Base-by-base conservation (phyloP, 2,113 vertebrate species). In the Vulpes lagopus region DNA sequence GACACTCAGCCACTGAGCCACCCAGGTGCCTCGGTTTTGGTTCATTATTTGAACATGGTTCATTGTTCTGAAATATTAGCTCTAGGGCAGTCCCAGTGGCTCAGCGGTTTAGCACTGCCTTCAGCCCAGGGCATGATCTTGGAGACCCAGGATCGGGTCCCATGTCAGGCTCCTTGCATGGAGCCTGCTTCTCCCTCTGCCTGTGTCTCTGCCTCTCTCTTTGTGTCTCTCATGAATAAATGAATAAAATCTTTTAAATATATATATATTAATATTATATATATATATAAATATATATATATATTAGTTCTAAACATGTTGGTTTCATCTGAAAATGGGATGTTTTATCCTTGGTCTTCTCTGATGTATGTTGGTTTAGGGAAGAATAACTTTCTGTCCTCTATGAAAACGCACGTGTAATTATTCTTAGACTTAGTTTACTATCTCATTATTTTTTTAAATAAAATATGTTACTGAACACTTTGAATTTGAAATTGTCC, bases 401-500 rank as follows among this genome's bases (percentile, higher is more conserved):
- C 60, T 84, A 1, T 43, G 51, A 60, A 85, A 80, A 62, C 20
- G 3, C 11, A 15, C 38, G 12, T 27, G 25, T 82, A 57, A 8
- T 94, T 93, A 69, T 91, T 51, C n/a, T 95, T 93, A 62, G 20
- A 62, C 43, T 32, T 83, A n/a, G n/a, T 88, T 64, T 84, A 60
- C 27, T 85, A 1, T 89, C 43, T 82, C 17, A 55, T 64, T 86
- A n/a, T 95, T 59, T 79, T 89, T 4, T 67, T 20, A 55, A 79
- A 78, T 57, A 85, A 78, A 78, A 27, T 43, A 76, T 78, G 19
- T 89, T 79, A 30, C 53, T 85, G 35, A 89, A 19, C 14, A 92
- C 43, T 96, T 64, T 55, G n/a, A 89, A 83, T 95, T 97, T 93
- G 53, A 96, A 86, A 89, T 95, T 53, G 25, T 81, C n/a, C 97